Base-by-base conservation (phyloP, 2,888 invertebrate species). In the Cerastoderma edule region DNA sequence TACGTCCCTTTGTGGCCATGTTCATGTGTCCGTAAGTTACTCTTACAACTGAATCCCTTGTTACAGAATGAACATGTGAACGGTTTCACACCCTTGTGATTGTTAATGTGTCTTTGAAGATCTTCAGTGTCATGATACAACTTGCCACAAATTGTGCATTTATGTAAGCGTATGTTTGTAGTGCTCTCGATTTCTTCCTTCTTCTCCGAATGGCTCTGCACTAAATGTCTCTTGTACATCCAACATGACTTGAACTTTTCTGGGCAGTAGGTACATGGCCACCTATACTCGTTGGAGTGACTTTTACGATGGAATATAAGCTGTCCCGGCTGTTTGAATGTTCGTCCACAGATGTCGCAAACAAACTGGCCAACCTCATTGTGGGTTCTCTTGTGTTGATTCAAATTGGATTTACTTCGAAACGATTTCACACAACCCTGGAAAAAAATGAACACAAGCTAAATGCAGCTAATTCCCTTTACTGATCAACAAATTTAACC, bases 381-480 rank as follows among this genome's bases (percentile, higher is more conserved):
- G 44, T 80, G 80, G 27, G 35, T 39, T 69, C 74, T 54, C 28
- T 65, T 66, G 56, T 80, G 80, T 50, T 80, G 80, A 24, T 54
- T 63, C 13, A 80, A 50, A 53, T 46, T 54, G 2, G 48, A 46
- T 19, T 6, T 4, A 63, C 72, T 60, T 13, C 80, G 46, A 53
- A 80, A 80, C 30, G 63, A 48, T 39, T 80, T 80, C 5, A 2
- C 50, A 69, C 80, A 80, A 13, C 74, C 80, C 80, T 80, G 56
- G 5, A 75, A 72, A 5, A 28, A 50, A 39, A 57, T 35, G n/a
- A 69, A 35, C 16, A 57, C 13, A 30, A 44, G 19, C 13, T 53
- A 22, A 53, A 22, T 16, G 6, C 53, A 53, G 22, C 53, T 22
- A 53, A 22, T n/a, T 10, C 8, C 8, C 53, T 53, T 16, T n/a